These are phyloP conservation scores for Poeciliopsis paucimaculata DNA, from an alignment of 2,797 vertebrate genomes.

Conservation along the genomic window DNA sequence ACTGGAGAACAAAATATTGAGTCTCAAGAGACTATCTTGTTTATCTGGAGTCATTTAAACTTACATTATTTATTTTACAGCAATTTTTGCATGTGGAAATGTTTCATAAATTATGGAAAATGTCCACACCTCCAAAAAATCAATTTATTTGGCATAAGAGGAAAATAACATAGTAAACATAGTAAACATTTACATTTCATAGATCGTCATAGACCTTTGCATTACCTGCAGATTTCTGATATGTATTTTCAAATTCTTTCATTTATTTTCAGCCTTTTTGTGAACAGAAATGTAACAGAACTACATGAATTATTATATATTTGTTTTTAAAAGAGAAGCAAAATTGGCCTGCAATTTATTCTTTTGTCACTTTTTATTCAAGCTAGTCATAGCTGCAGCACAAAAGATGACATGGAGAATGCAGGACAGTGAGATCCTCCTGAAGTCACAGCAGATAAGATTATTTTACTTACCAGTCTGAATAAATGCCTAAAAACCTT, in stretches of 20 bases:
- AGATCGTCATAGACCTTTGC: neutral
- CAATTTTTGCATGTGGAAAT: neutral
- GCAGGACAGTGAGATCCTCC: neutral
- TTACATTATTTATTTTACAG: neutral
- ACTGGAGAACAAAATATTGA: neutral
- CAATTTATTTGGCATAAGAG: neutral
- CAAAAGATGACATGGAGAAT: neutral
- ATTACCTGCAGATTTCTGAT: neutral
- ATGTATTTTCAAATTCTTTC: neutral
- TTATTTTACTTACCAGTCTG: neutral
- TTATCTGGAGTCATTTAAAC: neutral
- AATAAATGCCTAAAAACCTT: neutral
- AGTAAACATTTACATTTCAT: neutral
- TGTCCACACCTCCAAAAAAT: neutral
- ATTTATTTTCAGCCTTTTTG: neutral
- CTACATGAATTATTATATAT: neutral
- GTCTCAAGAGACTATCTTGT: neutral
- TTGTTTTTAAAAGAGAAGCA: neutral
- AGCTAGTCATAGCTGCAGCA: neutral
- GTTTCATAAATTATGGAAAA: neutral
- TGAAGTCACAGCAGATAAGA: neutral
- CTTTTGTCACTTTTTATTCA: slow-evolving; percentile 1
- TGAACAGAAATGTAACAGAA: neutral
- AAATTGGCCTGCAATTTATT: neutral
- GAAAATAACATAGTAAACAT: neutral